A percentile compares a stretch with the other conserved stretches of the same genome.
Conservation (phyloP, 1,140 invertebrate genomes). For the Drosophila pandora region DNA sequence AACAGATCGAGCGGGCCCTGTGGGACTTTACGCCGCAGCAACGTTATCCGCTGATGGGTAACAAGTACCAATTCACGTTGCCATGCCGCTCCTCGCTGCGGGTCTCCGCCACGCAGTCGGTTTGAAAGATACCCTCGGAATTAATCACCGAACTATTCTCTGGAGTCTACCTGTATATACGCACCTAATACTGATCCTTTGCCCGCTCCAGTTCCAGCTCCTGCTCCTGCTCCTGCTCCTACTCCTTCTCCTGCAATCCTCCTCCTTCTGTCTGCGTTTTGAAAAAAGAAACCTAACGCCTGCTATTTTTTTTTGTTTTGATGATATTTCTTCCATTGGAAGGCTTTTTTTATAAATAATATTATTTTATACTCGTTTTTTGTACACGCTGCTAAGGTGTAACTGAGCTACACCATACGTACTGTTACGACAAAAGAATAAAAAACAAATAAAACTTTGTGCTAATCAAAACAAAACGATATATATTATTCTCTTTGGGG, state of each 20-base stretch:
- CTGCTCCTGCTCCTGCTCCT: neutral
- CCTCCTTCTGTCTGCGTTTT: slow-evolving; percentile 1
- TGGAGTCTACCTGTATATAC: slow-evolving; percentile 43
- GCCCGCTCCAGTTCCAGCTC: neutral
- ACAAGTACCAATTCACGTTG: slow-evolving; percentile 83
- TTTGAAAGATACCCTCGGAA: slow-evolving; percentile 22
- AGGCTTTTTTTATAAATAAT: slow-evolving; percentile 28
- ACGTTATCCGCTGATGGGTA: slow-evolving; percentile 72
- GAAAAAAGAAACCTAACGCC: slow-evolving; percentile 1
- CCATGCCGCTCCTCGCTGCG: slow-evolving; percentile 83
- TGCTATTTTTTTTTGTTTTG: slow-evolving; percentile 36
- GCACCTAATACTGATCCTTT: neutral
- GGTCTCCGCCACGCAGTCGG: slow-evolving; percentile 55
- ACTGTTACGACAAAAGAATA: slow-evolving; percentile 22
- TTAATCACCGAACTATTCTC: neutral
- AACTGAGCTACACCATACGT: neutral
- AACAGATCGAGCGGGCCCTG: slow-evolving; percentile 79
- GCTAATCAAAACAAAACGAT: slow-evolving; percentile 30
- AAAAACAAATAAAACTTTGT: slow-evolving; percentile 43
- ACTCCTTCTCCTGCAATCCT: neutral
- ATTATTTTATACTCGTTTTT: slow-evolving; percentile 32
- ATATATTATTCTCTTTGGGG: neutral
- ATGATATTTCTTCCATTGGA: slow-evolving; percentile 49
- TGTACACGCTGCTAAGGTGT: slow-evolving; percentile 29
- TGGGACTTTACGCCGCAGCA: slow-evolving; percentile 79